A percentile compares a stretch with the other conserved stretches of the same genome.
Evolutionary conservation across 2,797 vertebrate genomes (phyloP).

Genomic region (Sebastes paucispinis): DNA sequence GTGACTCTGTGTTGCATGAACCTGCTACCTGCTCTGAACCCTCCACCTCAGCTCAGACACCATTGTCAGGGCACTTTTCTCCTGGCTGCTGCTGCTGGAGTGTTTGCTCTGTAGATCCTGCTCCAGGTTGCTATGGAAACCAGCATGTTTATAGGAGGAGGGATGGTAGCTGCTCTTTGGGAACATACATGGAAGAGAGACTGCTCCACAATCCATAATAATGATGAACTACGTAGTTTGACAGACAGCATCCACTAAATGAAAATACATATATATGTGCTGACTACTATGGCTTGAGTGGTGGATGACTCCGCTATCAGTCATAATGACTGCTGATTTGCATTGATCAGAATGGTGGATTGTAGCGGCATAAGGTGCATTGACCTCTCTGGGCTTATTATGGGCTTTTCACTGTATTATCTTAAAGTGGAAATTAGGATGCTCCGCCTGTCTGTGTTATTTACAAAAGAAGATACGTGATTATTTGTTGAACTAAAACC

Average conservation of each 20-base stretch:
- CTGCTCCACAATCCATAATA: not conserved
- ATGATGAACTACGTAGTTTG: not conserved
- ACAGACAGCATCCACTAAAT: not conserved
- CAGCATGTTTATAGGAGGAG: slow-evolving; percentile 69
- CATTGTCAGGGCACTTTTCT: slow-evolving; percentile 52
- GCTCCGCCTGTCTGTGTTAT: not conserved
- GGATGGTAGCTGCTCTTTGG: slow-evolving; percentile 30
- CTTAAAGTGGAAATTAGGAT: not conserved
- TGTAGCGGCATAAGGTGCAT: not conserved
- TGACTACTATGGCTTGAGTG: not conserved
- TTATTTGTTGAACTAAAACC: not conserved
- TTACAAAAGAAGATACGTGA: not conserved
- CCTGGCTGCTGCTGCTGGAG: slow-evolving; percentile 32
- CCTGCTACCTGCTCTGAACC: slow-evolving; percentile 28
- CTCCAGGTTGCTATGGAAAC: slow-evolving; percentile 78
- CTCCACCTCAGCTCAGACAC: slow-evolving; percentile 36
- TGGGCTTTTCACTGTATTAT: not conserved
- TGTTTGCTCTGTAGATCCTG: slow-evolving; percentile 75
- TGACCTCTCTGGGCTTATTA: not conserved
- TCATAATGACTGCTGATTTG: not conserved
- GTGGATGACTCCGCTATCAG: not conserved
- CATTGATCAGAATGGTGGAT: not conserved
- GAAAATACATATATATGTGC: not conserved
- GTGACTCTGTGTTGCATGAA: slow-evolving; percentile 4
- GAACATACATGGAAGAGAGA: slow-evolving; percentile 3